These are phyloP conservation scores for Rhabditoides inermis DNA, from an alignment of 2,888 invertebrate species.

Conservation along the genomic window DNA sequence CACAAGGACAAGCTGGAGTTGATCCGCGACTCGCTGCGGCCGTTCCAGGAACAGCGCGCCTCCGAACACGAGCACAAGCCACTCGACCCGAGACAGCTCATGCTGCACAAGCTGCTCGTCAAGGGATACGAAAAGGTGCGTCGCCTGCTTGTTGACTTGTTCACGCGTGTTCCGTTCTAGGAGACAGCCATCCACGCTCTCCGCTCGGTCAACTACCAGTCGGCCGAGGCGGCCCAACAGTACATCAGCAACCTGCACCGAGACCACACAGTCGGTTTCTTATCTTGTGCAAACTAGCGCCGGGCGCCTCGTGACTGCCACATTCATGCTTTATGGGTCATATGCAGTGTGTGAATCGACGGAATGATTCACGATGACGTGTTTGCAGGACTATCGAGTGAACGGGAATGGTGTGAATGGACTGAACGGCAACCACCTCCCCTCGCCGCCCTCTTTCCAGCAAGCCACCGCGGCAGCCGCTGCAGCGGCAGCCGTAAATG, in stretches of 20 bases:
- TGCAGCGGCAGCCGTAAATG: too few relatives aligned
- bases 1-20: conserved; percentile 45
- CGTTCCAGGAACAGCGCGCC: conserved; percentile 27
- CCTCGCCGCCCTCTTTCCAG: too few relatives aligned
- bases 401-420: too few relatives aligned
- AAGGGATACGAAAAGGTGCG: too few relatives aligned
- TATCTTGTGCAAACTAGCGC: background rate
- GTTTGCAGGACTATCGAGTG: too few relatives aligned
- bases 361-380: too few relatives aligned
- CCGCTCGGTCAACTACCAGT: background rate
- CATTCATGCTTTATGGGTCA: too few relatives aligned
- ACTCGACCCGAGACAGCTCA: background rate
- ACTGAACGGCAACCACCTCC: too few relatives aligned
- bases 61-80: background rate
- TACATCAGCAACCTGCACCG: background rate
- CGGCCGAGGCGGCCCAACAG: background rate
- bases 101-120: background rate
- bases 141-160: background rate
- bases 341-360: too few relatives aligned
- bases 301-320: too few relatives aligned
- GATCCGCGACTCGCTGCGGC: conserved; percentile 41
- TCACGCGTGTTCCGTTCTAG: background rate
- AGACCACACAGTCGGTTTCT: background rate
- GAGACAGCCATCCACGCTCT: background rate
- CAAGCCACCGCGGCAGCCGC: too few relatives aligned